These are phyloP conservation scores for Lepus oiostolus DNA, from an alignment of 2,797 vertebrate species.

Conservation along the genomic window DNA sequence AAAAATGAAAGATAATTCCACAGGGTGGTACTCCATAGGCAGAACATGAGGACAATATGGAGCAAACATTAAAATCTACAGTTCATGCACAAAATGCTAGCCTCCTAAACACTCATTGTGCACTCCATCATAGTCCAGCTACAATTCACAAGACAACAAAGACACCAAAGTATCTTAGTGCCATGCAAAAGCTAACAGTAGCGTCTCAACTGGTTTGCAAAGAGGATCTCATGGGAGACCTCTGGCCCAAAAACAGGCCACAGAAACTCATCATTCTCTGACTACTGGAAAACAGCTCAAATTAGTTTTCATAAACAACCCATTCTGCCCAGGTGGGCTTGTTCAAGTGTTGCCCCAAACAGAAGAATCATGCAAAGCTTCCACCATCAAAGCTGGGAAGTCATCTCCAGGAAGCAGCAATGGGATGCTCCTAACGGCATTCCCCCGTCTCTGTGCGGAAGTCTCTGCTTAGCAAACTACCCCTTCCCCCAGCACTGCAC, in stretches of 20 bases:
- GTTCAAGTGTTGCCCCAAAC: not conserved
- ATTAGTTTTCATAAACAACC: not conserved
- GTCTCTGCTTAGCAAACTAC: not conserved
- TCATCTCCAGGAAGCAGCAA: not conserved
- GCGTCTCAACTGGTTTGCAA: not conserved
- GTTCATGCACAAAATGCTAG: not conserved
- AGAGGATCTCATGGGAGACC: not conserved
- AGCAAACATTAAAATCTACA: not conserved
- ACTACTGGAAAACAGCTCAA: not conserved
- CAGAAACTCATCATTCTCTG: not conserved
- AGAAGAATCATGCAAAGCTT: constrained; percentile 11
- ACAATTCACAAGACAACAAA: not conserved
- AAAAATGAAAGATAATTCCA: not conserved
- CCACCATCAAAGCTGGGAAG: constrained; percentile 24
- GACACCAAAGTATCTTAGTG: not conserved
- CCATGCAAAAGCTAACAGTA: not conserved
- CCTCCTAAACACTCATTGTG: not conserved
- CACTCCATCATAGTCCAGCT: not conserved
- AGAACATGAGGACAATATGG: not conserved
- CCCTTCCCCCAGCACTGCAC: not conserved
- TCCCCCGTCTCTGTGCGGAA: not conserved
- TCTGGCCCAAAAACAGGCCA: not conserved
- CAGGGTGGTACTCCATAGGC: not conserved
- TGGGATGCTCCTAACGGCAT: not conserved
- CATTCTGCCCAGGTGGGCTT: not conserved